Base-by-base conservation (phyloP, 2,113 vertebrate genomes). In the Glaucomys volans region DNA sequence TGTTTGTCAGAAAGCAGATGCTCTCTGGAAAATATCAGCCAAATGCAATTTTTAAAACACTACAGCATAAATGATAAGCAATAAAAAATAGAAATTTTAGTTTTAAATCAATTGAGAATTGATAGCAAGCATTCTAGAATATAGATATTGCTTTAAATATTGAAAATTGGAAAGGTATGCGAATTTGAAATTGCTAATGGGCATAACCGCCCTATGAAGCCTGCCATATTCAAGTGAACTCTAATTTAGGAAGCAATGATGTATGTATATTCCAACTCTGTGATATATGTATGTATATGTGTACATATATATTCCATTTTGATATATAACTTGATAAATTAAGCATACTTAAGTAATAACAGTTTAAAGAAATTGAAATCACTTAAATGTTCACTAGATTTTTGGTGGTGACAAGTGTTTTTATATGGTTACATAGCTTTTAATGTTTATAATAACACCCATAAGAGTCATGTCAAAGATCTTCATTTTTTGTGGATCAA, bases 281-380 rank as follows among this genome's bases (percentile, higher is more conserved):
- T 40, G 35, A 32, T n/a, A n/a, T 24, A 10, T 50, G 4, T n/a
- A n/a, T n/a, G 20, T 79, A n/a, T 76, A 14, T 54, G 24, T 20
- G 11, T 8, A 22, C 2, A 18, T 54, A 22, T 28, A 62, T 62
- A 24, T 67, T 50, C 8, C 50, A 50, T 32, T 37, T 11, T 86
- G 47, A 20, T 18, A 62, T 50, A 42, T n/a, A 40, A 72, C 17
- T 71, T 12, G 22, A 13, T 76, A 91, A 66, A 67, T 64, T 89
- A 66, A 28, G 35, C 4, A 84, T 52, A 52, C 6, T 72, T 79
- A 90, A 75, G 57, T 84, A 8, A 32, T 67, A 30, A 66, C 22
- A 59, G 9, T 79, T 83, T 80, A 83, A 94, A 94, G 44, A 90
- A 79, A 75, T 2, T 26, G 4, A 94, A 69, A n/a, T 90, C 16